phyloP scores from a whole-genome alignment of 1,140 invertebrate species.

The Matsumurasca onukii region DNA sequence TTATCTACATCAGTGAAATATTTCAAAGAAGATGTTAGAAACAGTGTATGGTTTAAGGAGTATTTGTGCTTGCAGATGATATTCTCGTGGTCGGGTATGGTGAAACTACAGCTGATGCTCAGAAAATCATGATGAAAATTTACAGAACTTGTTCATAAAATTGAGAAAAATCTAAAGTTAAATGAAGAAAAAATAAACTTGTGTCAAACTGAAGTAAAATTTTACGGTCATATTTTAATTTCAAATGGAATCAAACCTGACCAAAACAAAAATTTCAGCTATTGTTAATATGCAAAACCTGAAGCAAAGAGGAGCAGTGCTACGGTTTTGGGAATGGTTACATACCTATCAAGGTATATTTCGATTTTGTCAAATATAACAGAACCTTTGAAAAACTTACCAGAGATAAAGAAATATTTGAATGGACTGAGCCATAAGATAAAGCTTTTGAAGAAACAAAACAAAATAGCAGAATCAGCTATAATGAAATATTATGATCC shows the following conservation, averaged over 20 bases:
- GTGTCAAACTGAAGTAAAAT: not conserved
- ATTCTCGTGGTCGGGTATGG: not conserved
- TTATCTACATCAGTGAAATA: not conserved
- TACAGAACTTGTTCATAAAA: not conserved
- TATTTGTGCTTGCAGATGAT: not conserved
- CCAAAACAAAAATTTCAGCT: not conserved
- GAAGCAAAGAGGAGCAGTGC: not conserved
- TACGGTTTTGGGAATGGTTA: not conserved
- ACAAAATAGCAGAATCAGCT: not conserved
- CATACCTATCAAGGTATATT: not conserved
- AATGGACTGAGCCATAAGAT: not conserved
- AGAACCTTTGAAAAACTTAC: not conserved
- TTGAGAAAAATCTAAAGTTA: not conserved
- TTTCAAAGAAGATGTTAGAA: not conserved
- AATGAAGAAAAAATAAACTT: not conserved
- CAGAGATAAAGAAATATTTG: too few relatives aligned
- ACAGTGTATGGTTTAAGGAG: not conserved
- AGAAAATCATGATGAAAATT: not conserved
- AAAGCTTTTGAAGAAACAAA: too few relatives aligned
- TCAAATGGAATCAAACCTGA: not conserved
- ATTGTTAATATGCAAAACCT: not conserved
- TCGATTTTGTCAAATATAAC: not conserved
- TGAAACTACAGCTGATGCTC: not conserved
- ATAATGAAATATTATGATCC: too few relatives aligned
- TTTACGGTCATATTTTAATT: not conserved